Base-by-base conservation (phyloP, 2,797 vertebrate species). In the Enteromius anoplus region DNA sequence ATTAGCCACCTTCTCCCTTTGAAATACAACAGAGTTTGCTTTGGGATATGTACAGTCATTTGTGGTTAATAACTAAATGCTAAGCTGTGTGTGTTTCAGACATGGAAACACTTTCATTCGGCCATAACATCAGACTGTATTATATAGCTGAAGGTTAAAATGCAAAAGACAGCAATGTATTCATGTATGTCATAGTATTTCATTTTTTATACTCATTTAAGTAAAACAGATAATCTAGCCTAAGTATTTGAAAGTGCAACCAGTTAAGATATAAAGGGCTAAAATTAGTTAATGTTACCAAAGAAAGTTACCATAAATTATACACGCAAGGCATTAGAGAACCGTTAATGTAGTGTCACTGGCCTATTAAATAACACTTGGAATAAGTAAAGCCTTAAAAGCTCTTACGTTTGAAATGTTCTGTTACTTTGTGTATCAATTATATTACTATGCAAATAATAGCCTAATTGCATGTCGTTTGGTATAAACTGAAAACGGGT, bases 331-430 rank as follows among this genome's bases (percentile, higher is more conserved):
- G 8, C 51, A 75, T 17, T 55, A 23, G 17, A 23, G 3, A 23
- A 80, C 58, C 73, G 64, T 80, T 78, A 66, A 82, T 70, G 51
- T 32, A 32, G 2, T 60, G n/a, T 60, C 10, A 5, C 23, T 26
- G 58, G 6, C 4, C 23, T 26, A 26, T 60, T 32, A 64, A 17
- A 62, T 64, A 64, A 77, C 19, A 14, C 29, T 40, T 66, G 23
- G 80, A 60, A 73, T 26, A 80, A 29, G 4, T 21, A 26, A 40
- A 2, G 23, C 17, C 55, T 58, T 45, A 66, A 64, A 17, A 72
- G 19, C 37, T 42, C 12, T 69, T 7, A 76, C n/a, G 19, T 14
- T 45, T 9, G 0, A 77, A 58, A 81, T n/a, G 29, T 45, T 69
- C 42, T 62, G 72, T 40, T 60, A 17, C 40, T 73, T 73, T 75